phyloP scores from a whole-genome alignment of 37 sponge, comb jelly and placozoan genomes.

The Halichondria panicea region DNA sequence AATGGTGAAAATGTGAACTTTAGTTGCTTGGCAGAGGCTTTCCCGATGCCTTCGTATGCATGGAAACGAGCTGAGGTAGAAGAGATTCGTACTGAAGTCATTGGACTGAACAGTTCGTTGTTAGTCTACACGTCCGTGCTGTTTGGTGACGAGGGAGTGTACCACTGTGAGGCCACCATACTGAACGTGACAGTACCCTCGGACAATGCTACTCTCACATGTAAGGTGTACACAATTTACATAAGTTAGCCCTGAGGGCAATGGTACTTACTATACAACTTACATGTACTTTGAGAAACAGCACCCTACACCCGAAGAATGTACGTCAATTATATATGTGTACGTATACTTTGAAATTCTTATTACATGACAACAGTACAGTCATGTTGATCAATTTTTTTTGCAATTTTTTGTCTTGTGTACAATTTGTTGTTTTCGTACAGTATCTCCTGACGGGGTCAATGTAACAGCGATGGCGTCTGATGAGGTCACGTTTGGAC shows the following conservation, averaged over 20 bases:
- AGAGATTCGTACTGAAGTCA: not conserved
- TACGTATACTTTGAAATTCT: not conserved
- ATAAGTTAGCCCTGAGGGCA: not conserved
- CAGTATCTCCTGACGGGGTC: conserved; percentile 10
- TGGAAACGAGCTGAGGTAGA: not conserved
- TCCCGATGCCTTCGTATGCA: not conserved
- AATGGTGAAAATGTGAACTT: not conserved
- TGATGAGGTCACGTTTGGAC: not conserved
- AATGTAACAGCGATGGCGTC: not conserved
- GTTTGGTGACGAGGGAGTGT: not conserved
- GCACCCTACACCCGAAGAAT: not conserved
- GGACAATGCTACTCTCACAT: not conserved
- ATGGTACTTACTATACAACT: not conserved
- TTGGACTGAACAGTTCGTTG: not conserved
- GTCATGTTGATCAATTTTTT: too few relatives aligned
- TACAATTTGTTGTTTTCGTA: too few relatives aligned
- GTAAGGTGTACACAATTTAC: not conserved
- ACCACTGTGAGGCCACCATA: not conserved
- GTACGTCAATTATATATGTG: not conserved
- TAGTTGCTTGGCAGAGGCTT: not conserved
- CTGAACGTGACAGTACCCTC: not conserved
- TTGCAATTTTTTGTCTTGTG: too few relatives aligned
- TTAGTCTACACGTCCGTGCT: not conserved
- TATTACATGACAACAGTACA: not conserved
- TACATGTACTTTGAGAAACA: not conserved